Base-by-base conservation (phyloP, 2,797 vertebrate genomes). In the Scarus forsteni region DNA sequence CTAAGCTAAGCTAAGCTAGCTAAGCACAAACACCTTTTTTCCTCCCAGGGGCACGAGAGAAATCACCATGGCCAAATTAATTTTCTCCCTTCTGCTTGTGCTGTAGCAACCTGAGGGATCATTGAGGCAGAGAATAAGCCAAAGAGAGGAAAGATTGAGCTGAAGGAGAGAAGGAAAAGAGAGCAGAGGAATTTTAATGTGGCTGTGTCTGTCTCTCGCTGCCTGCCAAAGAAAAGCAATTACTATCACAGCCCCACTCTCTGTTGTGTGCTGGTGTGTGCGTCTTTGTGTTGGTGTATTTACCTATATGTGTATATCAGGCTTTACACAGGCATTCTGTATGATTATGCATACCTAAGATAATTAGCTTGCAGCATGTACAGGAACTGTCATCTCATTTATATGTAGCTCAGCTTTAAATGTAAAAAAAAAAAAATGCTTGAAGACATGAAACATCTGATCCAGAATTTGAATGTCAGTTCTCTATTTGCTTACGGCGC, bases 131-230 rank as follows among this genome's bases (percentile, higher is more conserved):
- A 84, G 88, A 91, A 71, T 81, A 69, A 80, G 80, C 73, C 65
- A 52, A 64, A 83, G 76, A 85, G 85, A 88, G 84, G 75, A 78
- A 66, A 79, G 80, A 79, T 73, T 81, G 81, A 52, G 79, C 82
- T 79, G 77, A 70, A 89, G 84, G 83, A 91, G 86, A 83, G 85
- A 76, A 70, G 85, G 81, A 79, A 86, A 85, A 80, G 81, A 65
- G 84, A 88, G 90, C 87, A 85, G 85, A 84, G 83, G 90, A 92
- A 93, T 93, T 88, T 91, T 92, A 92, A 93, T 93, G 91, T 83
- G 88, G 61, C 67, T 84, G 65, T 86, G 89, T 89, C 84, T 87
- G 85, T 87, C 83, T 89, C 83, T 83, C 12, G 34, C 82, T 78
- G 85, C 75, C 85, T 91, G 87, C 84, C 86, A 88, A 88, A 87